Conservation (phyloP, 2,797 vertebrate genomes). For the Syngnathus acus region DNA sequence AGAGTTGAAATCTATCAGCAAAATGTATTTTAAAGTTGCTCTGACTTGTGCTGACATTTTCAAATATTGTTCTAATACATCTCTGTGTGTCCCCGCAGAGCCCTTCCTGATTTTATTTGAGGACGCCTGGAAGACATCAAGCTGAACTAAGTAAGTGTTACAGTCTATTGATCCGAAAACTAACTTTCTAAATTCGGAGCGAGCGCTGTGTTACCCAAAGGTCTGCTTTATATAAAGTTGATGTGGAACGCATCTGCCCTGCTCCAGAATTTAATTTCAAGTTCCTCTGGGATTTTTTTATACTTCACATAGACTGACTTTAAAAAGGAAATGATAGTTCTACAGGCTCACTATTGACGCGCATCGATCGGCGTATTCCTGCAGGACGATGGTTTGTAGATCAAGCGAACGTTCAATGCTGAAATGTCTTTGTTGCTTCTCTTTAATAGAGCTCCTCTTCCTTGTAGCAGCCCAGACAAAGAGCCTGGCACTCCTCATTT, state of each 20-base stretch:
- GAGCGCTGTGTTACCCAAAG: not conserved
- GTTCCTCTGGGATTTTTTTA: constrained; percentile 3
- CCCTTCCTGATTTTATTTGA: constrained; percentile 2
- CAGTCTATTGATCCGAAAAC: not conserved
- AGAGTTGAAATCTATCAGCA: not conserved
- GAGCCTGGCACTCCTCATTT: constrained; percentile 20
- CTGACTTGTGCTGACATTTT: not conserved
- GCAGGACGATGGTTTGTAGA: not conserved
- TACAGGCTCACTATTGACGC: not conserved
- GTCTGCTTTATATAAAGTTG: not conserved
- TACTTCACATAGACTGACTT: not conserved
- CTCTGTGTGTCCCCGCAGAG: not conserved
- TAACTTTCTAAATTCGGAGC: constrained; percentile 2
- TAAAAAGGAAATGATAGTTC: not conserved
- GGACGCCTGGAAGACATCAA: not conserved
- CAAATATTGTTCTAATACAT: not conserved
- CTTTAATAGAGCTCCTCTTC: constrained; percentile 41
- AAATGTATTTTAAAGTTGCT: not conserved
- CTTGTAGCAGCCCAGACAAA: constrained; percentile 5
- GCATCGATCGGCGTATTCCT: not conserved
- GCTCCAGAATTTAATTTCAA: not conserved
- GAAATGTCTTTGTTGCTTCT: constrained; percentile 38
- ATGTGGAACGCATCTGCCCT: not conserved
- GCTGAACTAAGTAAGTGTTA: constrained; percentile 2
- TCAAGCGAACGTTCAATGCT: constrained; percentile 7